Base-by-base conservation (phyloP, 37 sponge, comb jelly and placozoan genomes). In the Bolinopsis microptera region DNA sequence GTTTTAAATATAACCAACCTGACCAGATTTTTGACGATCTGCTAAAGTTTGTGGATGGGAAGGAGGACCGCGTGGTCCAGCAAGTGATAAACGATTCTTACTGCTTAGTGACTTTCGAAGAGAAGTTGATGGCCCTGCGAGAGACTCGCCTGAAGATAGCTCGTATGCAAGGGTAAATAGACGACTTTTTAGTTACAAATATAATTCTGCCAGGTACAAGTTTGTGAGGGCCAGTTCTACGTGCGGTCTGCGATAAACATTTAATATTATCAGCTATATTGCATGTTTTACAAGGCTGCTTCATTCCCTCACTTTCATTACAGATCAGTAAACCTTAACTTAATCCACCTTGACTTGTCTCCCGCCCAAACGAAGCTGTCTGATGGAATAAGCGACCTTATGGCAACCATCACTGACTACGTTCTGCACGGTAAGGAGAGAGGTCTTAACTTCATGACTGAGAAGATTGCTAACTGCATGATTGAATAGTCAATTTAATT, bases 31-130 rank as follows among this genome's bases (percentile, higher is more conserved):
- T 77, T 18, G 80, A 77, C 35, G 80, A 77, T 13, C 33, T 32
- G 0, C 80, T 77, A 36, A 77, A 32, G 80, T 77, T 77, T 35
- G 80, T 77, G 34, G 37, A 77, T 18, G 80, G 80, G 34, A 27
- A 77, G 18, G 80, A 77, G 33, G 80, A 77, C 28, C 80, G 80
- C 0, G 80, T 77, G 33, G 80, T 77, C 27, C 80, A 77, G 80
- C 33, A 77, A 32, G 80, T 77, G 21, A 34, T 35, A 3, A 34
- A 77, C 21, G 80, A 77, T 32, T 77, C 80, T 28, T 48, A 48
- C 13, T 48, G 61, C 13, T 32, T 77, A 36, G 80, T 13, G 80
- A 5, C 32, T 22, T 77, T 77, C 36, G 80, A 77, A 36, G 35
- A 77, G 33, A 77, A 77, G 80, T 34, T 77, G 5, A 21, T 77